These are phyloP conservation scores for Empidonax alnorum DNA, from an alignment of 2,113 vertebrate genomes.

Conservation along the genomic window DNA sequence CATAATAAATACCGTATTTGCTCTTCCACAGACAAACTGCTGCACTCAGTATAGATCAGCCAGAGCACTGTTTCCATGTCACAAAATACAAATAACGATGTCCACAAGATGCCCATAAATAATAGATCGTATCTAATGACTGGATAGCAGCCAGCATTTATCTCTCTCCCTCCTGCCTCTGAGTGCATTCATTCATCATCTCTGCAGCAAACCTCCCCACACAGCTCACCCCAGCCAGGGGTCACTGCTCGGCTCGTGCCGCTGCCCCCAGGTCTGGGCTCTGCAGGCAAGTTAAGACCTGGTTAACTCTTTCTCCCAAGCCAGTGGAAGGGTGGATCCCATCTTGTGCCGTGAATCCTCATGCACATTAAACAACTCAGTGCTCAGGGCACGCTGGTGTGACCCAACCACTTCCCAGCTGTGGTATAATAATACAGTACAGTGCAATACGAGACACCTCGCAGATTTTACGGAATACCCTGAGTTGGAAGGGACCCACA, in stretches of 20 bases:
- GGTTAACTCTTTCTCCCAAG: neutral
- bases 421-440: too few species aligned
- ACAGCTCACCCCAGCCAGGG: neutral
- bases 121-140: neutral
- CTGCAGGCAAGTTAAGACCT: neutral
- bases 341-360: rapidly evolving
- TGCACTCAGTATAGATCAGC: neutral
- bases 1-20: neutral
- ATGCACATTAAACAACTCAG: neutral
- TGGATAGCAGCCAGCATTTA: neutral
- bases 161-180: neutral
- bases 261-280: neutral
- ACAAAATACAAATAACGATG: neutral
- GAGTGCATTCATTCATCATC: neutral
- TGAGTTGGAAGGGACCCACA: too few species aligned
- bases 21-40: neutral
- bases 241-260: neutral
- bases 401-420: neutral
- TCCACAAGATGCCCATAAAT: constrained; percentile 10
- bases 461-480: too few species aligned
- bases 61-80: neutral
- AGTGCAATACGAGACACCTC: too few species aligned
- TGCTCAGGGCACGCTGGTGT: rapidly evolving
- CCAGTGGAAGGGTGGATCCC: neutral
- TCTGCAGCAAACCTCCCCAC: neutral